These are phyloP conservation scores for Vanessa atalanta DNA, from an alignment of 1,140 invertebrate genomes.

Conservation along the genomic window DNA sequence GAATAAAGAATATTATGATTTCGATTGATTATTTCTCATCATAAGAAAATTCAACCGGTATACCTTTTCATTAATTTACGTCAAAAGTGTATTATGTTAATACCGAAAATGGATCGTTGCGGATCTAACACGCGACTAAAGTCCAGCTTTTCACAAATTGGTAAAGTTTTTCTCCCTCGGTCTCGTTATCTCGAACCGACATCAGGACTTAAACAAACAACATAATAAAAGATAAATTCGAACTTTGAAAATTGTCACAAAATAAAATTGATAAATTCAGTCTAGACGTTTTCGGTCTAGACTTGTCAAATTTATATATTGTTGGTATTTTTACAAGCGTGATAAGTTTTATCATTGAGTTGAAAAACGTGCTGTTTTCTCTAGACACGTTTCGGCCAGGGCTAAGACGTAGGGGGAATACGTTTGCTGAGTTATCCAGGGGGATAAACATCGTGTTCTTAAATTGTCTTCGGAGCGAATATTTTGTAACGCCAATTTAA, in stretches of 20 bases:
- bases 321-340: neutral
- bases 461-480: too few relatives aligned
- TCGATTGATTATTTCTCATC: neutral
- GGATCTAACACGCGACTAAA: conserved; percentile 41
- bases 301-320: neutral
- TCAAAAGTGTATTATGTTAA: conserved; percentile 28
- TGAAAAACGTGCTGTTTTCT: neutral
- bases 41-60: neutral
- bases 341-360: neutral
- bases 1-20: neutral
- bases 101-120: conserved; percentile 24
- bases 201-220: conserved; percentile 40
- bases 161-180: conserved; percentile 37
- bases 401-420: too few relatives aligned
- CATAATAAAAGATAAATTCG: conserved; percentile 40
- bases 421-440: too few relatives aligned
- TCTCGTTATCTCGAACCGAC: conserved; percentile 26
- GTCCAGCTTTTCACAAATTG: conserved; percentile 43
- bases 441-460: too few relatives aligned
- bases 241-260: neutral
- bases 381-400: neutral
- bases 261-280: conserved; percentile 2
- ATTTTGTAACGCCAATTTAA: too few relatives aligned
- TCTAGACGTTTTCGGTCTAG: neutral
- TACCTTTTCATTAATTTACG: neutral